These are phyloP conservation scores for Gryllus longicercus DNA, from an alignment of 2,888 invertebrate species.

Conservation along the genomic window DNA sequence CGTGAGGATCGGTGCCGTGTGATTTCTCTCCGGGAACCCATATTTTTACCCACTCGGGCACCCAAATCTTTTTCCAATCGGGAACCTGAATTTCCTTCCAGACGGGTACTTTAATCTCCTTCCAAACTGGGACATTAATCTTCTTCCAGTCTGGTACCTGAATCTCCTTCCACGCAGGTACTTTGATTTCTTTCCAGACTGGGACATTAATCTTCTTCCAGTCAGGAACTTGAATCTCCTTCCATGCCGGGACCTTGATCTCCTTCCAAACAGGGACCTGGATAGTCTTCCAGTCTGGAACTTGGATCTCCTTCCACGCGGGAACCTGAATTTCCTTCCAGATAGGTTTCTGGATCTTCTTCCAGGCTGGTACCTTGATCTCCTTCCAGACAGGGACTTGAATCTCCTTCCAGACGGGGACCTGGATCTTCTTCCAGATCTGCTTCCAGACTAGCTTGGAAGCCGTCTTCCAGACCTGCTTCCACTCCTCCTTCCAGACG, in stretches of 20 bases:
- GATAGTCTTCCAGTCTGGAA: constrained; percentile 66
- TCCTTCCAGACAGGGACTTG: constrained; percentile 71
- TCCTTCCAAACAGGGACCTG: constrained; percentile 64
- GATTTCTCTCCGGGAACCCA: constrained; percentile 64
- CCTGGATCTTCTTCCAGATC: constrained; percentile 70
- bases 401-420: constrained; percentile 52
- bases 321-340: constrained; percentile 69
- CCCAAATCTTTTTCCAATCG: constrained; percentile 70
- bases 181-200: constrained; percentile 61
- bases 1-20: constrained; percentile 59
- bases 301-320: constrained; percentile 67
- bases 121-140: constrained; percentile 70
- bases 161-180: constrained; percentile 63
- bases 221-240: constrained; percentile 62
- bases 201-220: constrained; percentile 66
- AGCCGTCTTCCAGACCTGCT: constrained; percentile 69
- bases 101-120: constrained; percentile 70
- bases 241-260: constrained; percentile 63
- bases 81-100: constrained; percentile 65
- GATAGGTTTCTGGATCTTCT: constrained; percentile 67
- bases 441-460: constrained; percentile 71
- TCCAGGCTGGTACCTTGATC: constrained; percentile 74
- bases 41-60: constrained; percentile 72
- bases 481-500: constrained; percentile 80
- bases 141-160: constrained; percentile 70